phyloP scores from a whole-genome alignment of 2,113 vertebrate genomes.

The Odobenus rosmarus region DNA sequence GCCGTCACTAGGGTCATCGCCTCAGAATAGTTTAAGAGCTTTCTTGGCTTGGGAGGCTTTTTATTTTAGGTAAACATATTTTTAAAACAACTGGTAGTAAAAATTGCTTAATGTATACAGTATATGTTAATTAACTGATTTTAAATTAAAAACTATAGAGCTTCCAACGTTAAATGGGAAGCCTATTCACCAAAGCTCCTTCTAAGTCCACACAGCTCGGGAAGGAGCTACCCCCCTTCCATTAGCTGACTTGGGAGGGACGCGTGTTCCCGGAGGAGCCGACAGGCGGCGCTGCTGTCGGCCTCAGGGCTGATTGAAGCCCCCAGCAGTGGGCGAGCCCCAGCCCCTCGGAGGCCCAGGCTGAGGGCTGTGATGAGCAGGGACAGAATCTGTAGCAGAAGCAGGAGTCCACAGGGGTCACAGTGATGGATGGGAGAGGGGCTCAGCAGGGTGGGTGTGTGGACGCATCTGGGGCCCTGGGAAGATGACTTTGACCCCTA shows the following conservation, averaged over 20 bases:
- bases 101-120: not conserved
- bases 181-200: not conserved
- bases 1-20: not conserved
- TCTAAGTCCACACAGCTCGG: not conserved
- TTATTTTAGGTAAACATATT: not conserved
- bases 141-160: not conserved
- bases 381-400: not conserved
- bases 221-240: not conserved
- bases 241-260: not conserved
- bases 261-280: not conserved
- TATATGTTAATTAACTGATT: not conserved
- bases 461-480: not conserved
- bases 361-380: too few relatives aligned
- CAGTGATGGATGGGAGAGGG: not conserved
- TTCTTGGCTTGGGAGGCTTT: not conserved
- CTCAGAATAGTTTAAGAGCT: not conserved
- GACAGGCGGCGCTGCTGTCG: not conserved
- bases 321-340: not conserved
- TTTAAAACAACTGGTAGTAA: not conserved
- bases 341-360: not conserved
- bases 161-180: not conserved
- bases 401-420: not conserved
- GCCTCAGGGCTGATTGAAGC: not conserved
- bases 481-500: not conserved
- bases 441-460: not conserved